Evolutionary conservation across 2,888 invertebrate species (phyloP).

Genomic region (Mellilla xanthometata): DNA sequence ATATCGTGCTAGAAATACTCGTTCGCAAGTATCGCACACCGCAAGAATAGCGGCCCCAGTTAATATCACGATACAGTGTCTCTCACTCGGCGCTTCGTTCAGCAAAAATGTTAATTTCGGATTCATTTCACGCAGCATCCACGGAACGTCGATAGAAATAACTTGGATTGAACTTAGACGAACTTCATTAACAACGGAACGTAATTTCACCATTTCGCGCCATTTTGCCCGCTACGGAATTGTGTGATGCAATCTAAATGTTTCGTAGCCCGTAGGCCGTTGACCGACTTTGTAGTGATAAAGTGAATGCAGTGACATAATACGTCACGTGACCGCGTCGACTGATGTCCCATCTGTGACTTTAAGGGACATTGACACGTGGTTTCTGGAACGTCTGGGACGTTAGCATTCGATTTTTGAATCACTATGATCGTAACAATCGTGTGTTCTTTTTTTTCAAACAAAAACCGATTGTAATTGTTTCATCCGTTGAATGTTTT

Average conservation of each 20-base stretch:
- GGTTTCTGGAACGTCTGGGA: no score
- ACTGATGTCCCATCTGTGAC: neutral
- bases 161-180: slow-evolving; percentile 49
- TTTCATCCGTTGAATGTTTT: no score
- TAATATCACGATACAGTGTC: slow-evolving; percentile 49
- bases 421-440: no score
- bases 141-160: slow-evolving; percentile 45
- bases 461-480: no score
- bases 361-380: no score
- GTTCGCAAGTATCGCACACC: neutral
- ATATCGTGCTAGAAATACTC: no score
- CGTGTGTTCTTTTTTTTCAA: no score
- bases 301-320: slow-evolving; percentile 45
- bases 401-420: no score
- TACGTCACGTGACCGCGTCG: slow-evolving; percentile 29
- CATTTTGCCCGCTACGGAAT: slow-evolving; percentile 40
- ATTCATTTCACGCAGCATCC: slow-evolving; percentile 50
- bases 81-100: slow-evolving; percentile 11
- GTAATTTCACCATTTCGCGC: slow-evolving; percentile 40
- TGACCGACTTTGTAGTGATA: slow-evolving; percentile 47
- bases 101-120: slow-evolving; percentile 54
- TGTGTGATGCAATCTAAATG: slow-evolving; percentile 42
- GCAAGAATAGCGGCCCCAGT: neutral
- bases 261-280: slow-evolving; percentile 41
- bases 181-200: slow-evolving; percentile 51